Evolutionary conservation across 2,113 vertebrate genomes (phyloP).

Genomic region (Pelobates fuscus): DNA sequence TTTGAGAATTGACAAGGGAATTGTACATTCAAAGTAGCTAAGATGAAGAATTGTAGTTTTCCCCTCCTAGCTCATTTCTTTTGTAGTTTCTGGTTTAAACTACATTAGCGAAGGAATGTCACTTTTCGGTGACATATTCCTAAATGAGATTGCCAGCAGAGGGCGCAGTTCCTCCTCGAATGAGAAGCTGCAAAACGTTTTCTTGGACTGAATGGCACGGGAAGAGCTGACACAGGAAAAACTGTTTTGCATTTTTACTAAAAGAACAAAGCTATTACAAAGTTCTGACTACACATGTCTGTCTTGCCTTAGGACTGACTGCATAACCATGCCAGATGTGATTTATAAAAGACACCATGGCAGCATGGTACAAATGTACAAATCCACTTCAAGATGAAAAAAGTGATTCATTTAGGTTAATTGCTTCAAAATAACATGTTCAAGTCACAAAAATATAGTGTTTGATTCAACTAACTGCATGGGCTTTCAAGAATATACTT

Average conservation of each 20-base stretch:
- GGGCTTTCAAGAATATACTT: not conserved
- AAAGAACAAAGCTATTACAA: slow-evolving; percentile 29
- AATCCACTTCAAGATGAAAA: not conserved
- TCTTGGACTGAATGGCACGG: not conserved
- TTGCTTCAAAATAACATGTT: not conserved
- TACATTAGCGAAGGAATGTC: too few relatives aligned
- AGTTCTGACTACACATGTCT: slow-evolving; percentile 13
- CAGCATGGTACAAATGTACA: not conserved
- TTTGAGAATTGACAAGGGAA: too few relatives aligned
- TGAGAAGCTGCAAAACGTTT: not conserved
- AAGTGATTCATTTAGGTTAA: not conserved
- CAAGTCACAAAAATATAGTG: not conserved
- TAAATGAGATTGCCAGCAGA: slow-evolving; percentile 3
- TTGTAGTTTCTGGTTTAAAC: too few relatives aligned
- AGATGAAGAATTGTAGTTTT: too few relatives aligned
- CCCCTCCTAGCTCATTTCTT: too few relatives aligned
- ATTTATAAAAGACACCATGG: not conserved
- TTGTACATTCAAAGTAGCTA: too few relatives aligned
- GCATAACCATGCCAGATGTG: not conserved
- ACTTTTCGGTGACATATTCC: not conserved
- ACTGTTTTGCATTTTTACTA: slow-evolving; percentile 6
- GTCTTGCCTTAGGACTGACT: slow-evolving; percentile 1
- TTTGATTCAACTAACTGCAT: not conserved
- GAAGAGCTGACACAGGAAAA: slow-evolving; percentile 40
- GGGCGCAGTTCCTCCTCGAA: slow-evolving; percentile 14